Base-by-base conservation (phyloP, 1,140 invertebrate species). In the Linepithema humile region DNA sequence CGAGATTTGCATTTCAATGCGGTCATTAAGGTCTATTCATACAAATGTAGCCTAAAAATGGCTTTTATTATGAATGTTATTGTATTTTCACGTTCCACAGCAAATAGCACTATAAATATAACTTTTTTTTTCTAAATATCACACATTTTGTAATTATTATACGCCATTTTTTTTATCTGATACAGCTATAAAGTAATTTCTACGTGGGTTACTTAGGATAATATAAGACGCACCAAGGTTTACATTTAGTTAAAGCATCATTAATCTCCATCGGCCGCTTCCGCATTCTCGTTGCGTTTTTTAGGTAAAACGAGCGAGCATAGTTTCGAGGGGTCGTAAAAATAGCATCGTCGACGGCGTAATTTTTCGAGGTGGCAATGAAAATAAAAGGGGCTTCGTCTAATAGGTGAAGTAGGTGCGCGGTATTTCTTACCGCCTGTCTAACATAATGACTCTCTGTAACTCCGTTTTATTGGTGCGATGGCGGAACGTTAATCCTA, bases 381-480 rank as follows among this genome's bases (percentile, higher is more conserved):
- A 83, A 83, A 83, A 83, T 83, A 83, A 83, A 75, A 57, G 72
- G 26, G 32, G 23, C 59, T 26, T 60, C 50, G 35, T 23, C 55
- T 45, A 53, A 23, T 57, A 72, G 65, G 72, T 59, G 55, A 83
- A 62, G 43, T 40, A 40, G 40, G 12, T 53, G 20, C 23, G 50
- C 75, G 75, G 35, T 69, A 75, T 83, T 72, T 75, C 43, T 15
- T 20, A 29, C 78, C 35, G 57, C 9, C 64, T 77, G 48, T 65
- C 57, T 85, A 43, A 26, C 17, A 23, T 72, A 82, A 85, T 40
- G 75, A 85, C 75, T 72, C 38, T 59, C 43, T 57, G 59, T 89
- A 85, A 90, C 55, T 55, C 72, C 59, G 67, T 20, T 89, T 90
- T 89, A 90, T 89, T 83, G 80, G 62, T 43, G 48, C 53, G 48